Evolutionary conservation across 2,888 invertebrate genomes (phyloP), one percentile per base, ranked within the genome.

Genomic region (Cataglyphis cursor): DNA sequence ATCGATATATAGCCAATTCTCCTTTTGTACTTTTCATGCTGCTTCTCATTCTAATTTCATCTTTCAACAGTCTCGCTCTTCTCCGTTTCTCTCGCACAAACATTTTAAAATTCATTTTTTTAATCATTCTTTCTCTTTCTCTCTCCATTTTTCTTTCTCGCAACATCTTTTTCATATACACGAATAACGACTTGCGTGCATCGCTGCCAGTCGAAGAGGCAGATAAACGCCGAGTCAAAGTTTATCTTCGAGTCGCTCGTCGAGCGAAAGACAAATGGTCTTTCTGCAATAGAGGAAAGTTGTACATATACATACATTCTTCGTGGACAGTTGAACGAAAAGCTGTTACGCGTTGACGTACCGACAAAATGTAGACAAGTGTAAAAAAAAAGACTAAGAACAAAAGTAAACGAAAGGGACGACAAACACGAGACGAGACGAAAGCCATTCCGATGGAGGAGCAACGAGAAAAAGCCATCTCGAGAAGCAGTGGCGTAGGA

Each of bases 121-220:
- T 24, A 51, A n/a, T 57, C n/a, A 51, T 8, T 65, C 35, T 51
- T 2, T 81, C 18, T 73, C 38, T 54, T n/a, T 61, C 9, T 41
- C 15, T 80, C 31, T 68, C 31, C 57, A 6, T 57, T 21, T 72
- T 51, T 62, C 21, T 35, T 48, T 73, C 41, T 81, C 75, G 41
- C 41, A 6, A 35, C 35, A 6, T 35, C 35, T 35, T 75, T 83
- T n/a, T 68, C 51, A 88, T 84, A 48, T 35, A 82, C 41, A 62
- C 31, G 48, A 80, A 81, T 65, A 82, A 68, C 78, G 72, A 83
- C 38, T 82, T 81, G 88, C 85, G 93, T 93, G 92, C 93, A 90
- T 90, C 91, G 93, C 87, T 92, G 93, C 91, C 93, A 93, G 93
- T 89, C 92, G 89, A 93, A 90, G 90, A 89, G 85, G 85, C 66